Evolutionary conservation across 1,140 invertebrate genomes (phyloP).

Genomic region (Radopholus similis): DNA sequence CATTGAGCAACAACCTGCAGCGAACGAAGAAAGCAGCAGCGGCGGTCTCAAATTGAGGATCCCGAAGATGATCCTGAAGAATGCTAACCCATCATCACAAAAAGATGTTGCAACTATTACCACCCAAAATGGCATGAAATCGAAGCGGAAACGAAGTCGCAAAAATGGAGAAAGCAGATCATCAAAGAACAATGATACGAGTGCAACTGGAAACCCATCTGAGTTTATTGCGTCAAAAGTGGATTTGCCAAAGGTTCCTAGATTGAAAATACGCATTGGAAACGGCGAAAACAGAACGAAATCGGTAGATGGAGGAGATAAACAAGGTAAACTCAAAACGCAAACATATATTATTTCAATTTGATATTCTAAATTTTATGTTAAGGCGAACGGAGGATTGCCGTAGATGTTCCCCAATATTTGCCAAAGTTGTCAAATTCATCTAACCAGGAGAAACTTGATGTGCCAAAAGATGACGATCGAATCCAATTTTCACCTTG

Average conservation of each 20-base stretch:
- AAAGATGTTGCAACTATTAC: no score
- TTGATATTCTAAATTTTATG: no score
- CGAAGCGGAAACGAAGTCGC: background rate
- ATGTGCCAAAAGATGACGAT: background rate
- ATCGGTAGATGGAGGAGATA: background rate
- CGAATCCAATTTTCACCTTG: background rate
- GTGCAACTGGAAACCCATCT: background rate
- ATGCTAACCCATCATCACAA: no score
- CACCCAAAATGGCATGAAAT: background rate
- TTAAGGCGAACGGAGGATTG: no score
- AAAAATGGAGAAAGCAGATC: background rate
- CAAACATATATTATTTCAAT: no score
- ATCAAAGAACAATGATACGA: background rate
- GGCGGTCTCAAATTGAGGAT: background rate
- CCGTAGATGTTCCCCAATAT: no score
- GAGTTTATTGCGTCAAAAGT: no score
- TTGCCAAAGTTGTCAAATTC: no score
- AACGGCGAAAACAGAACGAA: background rate
- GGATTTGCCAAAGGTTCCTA: background rate
- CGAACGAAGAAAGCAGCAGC: background rate
- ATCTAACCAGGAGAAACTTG: no score
- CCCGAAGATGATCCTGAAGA: background rate
- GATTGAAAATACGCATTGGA: background rate
- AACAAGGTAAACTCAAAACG: no score
- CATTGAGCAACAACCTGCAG: background rate